Evolutionary conservation across 2,888 invertebrate species (phyloP).

Genomic region (Mythimna albipuncta): DNA sequence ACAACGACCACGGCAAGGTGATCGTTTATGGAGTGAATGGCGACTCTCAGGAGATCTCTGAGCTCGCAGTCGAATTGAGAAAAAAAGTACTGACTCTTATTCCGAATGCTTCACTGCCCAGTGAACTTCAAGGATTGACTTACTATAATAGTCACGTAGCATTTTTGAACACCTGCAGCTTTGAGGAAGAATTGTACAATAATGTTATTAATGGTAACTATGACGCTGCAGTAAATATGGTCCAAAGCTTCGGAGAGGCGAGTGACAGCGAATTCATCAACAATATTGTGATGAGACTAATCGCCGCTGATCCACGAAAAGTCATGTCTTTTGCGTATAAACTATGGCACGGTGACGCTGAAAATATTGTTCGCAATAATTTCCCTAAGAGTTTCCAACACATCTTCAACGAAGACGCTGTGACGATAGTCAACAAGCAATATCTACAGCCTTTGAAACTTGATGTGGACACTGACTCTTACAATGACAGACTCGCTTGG

Average conservation of each 20-base stretch:
- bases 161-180: background rate
- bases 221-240: background rate
- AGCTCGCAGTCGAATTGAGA: background rate
- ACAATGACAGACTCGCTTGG: slow-evolving; percentile 2
- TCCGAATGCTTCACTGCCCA: background rate
- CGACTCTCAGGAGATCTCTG: background rate
- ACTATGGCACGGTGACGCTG: background rate
- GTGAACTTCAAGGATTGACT: background rate
- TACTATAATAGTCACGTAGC: background rate
- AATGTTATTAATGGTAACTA: background rate
- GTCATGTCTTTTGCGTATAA: slow-evolving; percentile 2
- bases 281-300: background rate
- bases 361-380: background rate
- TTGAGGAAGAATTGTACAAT: background rate
- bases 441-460: slow-evolving; percentile 1
- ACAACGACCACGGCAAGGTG: background rate
- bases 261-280: background rate
- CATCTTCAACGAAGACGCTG: slow-evolving; percentile 56
- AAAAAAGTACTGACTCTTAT: background rate
- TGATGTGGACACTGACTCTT: background rate
- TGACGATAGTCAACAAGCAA: slow-evolving; percentile 57
- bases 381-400: slow-evolving; percentile 20
- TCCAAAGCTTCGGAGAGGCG: background rate
- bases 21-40: background rate
- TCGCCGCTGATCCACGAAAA: background rate